A percentile compares a stretch with the other conserved stretches of the same genome.
Evolutionary conservation across 2,797 vertebrate species (phyloP).

Genomic region (Falco berigora): DNA sequence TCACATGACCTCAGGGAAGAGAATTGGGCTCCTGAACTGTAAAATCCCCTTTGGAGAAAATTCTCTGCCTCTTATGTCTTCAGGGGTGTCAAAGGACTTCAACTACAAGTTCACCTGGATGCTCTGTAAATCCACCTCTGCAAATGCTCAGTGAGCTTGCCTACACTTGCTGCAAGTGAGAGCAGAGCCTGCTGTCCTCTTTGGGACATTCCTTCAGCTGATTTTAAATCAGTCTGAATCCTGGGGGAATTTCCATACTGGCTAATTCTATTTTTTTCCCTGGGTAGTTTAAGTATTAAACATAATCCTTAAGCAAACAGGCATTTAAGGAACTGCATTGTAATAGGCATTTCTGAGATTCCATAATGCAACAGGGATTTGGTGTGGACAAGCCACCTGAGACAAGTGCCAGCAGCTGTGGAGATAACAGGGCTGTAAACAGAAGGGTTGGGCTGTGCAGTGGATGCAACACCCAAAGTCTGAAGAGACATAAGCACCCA

Average conservation of each 20-base stretch:
- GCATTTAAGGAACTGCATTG: conserved; percentile 35
- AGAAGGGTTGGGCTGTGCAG: not conserved
- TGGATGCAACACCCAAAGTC: not conserved
- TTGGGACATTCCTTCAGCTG: not conserved
- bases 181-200: not conserved
- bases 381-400: conserved; percentile 19
- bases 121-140: not conserved
- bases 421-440: conserved; percentile 38
- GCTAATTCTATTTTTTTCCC: not conserved
- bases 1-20: not conserved
- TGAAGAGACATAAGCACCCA: not conserved
- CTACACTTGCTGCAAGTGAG: not conserved
- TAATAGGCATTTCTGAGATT: conserved; percentile 56
- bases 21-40: not conserved
- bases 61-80: not conserved
- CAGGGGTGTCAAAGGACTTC: not conserved
- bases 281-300: conserved; percentile 19
- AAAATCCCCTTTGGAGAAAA: not conserved
- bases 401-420: not conserved
- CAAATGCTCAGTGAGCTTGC: not conserved
- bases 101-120: not conserved
- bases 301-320: conserved; percentile 23
- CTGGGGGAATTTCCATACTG: conserved; percentile 8
- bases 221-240: not conserved
- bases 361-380: conserved; percentile 24